A percentile compares a stretch with the other conserved stretches of the same genome.
phyloP scores from a whole-genome alignment of 2,797 vertebrate species.

The Scarus forsteni region DNA sequence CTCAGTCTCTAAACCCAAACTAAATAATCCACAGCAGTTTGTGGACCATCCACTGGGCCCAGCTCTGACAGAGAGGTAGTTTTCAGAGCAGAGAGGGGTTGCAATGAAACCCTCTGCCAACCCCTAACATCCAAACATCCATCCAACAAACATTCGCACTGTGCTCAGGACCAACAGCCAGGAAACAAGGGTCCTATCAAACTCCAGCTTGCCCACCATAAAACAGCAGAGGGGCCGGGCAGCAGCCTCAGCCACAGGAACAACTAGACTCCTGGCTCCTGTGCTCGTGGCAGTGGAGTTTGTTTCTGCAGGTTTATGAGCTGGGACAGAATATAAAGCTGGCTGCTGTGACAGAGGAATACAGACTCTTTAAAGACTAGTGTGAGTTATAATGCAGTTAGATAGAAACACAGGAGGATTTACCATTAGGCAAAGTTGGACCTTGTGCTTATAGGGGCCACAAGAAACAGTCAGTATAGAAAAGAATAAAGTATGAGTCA shows the following conservation, averaged over 20 bases:
- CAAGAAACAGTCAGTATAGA: no score
- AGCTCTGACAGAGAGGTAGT: not conserved
- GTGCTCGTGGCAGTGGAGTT: slow-evolving; percentile 27
- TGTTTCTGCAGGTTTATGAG: slow-evolving; percentile 44
- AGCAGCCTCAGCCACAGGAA: slow-evolving; percentile 13
- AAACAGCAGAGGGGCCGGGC: slow-evolving; percentile 32
- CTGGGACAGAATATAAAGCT: slow-evolving; percentile 26
- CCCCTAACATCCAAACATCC: slow-evolving; percentile 31
- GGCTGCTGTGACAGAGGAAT: slow-evolving; percentile 40
- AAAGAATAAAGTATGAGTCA: no score
- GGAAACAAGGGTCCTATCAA: slow-evolving; percentile 42
- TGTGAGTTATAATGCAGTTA: slow-evolving; percentile 27
- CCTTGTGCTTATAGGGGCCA: no score
- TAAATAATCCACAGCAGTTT: not conserved
- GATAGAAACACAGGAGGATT: slow-evolving; percentile 5
- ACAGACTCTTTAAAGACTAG: slow-evolving; percentile 17
- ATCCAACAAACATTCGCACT: slow-evolving; percentile 37
- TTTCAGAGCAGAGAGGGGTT: not conserved
- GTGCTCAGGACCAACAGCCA: slow-evolving; percentile 16
- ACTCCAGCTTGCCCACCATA: slow-evolving; percentile 23
- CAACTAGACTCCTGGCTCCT: slow-evolving; percentile 50
- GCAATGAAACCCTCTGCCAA: slow-evolving; percentile 15
- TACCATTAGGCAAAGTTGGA: no score
- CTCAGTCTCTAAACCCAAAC: no score
- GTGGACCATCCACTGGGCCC: not conserved